These are phyloP conservation scores for Caiman crocodilus DNA, from an alignment of 2,797 vertebrate genomes.

Conservation along the genomic window DNA sequence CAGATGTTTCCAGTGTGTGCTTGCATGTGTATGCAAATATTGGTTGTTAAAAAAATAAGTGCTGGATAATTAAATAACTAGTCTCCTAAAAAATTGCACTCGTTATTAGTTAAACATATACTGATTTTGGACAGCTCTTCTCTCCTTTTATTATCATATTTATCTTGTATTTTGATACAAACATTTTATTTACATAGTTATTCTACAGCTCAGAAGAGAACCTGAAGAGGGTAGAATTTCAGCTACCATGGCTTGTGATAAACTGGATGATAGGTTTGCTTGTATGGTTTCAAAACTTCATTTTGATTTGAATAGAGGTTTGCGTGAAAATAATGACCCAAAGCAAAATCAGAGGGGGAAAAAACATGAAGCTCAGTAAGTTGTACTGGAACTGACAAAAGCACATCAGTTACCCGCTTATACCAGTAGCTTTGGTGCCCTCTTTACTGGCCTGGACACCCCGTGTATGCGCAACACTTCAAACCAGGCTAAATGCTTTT, in stretches of 20 bases:
- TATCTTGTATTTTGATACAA: not conserved
- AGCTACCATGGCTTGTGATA: too few species aligned
- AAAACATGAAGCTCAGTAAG: not conserved
- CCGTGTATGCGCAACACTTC: too few species aligned
- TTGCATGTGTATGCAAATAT: not conserved
- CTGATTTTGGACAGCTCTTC: not conserved
- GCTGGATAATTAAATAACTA: not conserved
- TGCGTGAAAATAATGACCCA: not conserved
- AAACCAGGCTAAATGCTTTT: too few species aligned
- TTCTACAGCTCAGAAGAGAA: not conserved
- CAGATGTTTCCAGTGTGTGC: not conserved
- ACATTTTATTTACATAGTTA: not conserved
- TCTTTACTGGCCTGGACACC: not conserved
- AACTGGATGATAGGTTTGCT: not conserved
- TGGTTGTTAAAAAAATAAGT: not conserved
- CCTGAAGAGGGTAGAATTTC: not conserved
- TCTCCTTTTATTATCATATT: not conserved
- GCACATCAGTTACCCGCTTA: not conserved
- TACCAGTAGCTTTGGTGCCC: not conserved
- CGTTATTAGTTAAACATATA: not conserved
- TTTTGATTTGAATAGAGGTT: not conserved
- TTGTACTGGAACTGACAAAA: not conserved
- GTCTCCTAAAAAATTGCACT: not conserved
- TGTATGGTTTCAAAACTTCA: not conserved
- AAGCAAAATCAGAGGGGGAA: not conserved